Percentiles rank a stretch among this genome's conserved stretches.
Evolutionary conservation across 53 echinoderm and acorn worm genomes (phyloP).

Genomic region (Paracentrotus lividus): DNA sequence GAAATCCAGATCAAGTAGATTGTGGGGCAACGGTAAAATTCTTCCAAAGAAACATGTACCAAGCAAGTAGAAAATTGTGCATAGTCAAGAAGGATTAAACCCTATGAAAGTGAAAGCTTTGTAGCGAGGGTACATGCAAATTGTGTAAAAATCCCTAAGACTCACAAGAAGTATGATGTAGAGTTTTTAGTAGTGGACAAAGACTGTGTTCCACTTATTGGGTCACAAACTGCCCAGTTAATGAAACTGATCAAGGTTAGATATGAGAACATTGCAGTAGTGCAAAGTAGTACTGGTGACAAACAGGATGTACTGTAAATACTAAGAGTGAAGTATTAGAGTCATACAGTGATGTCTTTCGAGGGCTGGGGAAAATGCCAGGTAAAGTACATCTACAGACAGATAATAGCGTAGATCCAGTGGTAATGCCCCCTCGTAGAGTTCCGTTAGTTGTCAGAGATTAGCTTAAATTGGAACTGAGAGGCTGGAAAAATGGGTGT

Average conservation of each 20-base stretch:
- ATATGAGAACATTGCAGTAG: not conserved
- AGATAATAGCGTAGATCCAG: constrained; percentile 62
- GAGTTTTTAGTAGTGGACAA: constrained; percentile 56
- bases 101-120: constrained; percentile 37
- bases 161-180: constrained; percentile 53
- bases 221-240: not conserved
- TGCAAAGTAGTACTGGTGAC: not conserved
- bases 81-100: not conserved
- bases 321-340: not conserved
- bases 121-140: constrained; percentile 46
- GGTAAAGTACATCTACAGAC: constrained; percentile 71
- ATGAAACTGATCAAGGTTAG: constrained; percentile 17
- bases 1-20: constrained; percentile 36
- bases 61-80: not conserved
- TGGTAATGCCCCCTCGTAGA: constrained; percentile 70
- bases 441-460: constrained; percentile 63
- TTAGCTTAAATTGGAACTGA: constrained; percentile 61
- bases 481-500: not conserved
- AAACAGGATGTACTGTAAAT: no score
- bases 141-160: constrained; percentile 70
- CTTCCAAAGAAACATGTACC: constrained; percentile 37
- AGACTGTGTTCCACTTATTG: constrained; percentile 39
- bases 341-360: constrained; percentile 42
- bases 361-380: constrained; percentile 69
- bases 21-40: constrained; percentile 55